Evolutionary conservation across 1,140 invertebrate genomes (phyloP), one percentile per base, ranked within the genome.

Genomic region (Telenomus remus): DNA sequence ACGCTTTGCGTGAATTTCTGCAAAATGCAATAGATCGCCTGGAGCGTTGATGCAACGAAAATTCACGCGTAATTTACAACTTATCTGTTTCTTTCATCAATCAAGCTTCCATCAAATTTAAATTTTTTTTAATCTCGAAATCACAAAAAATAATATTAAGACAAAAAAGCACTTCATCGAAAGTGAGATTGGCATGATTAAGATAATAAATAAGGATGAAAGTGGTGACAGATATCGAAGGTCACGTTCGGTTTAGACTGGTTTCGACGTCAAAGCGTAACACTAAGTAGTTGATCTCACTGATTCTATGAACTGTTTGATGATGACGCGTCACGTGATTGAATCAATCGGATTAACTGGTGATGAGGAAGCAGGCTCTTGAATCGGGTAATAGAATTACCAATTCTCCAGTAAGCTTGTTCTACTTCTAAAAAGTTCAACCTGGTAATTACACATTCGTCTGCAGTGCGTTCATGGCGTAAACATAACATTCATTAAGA

Each of bases 1-100:
- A 54, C 34, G 19, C 46, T 71, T 71, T 27, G 39, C 48, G 33
- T 34, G 54, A 53, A 59, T 59, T 72, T 64, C 60, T 53, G 59
- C 53, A 68, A 71, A 65, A 53, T 51, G 47, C 64, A 72, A 72
- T 75, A 53, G 59, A 78, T 75, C 44, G 71, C 57, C 54, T n/a
- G 12, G 39, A 65, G 65, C 76, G 16, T 46, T 70, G 42, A 74
- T 68, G 56, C 56, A 66, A 49, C 69, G 74, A 47, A 78, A 69
- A 60, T 74, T 34, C 42, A 56, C 49, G 66, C 54, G 53, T 75
- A 66, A 64, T 71, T 74, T 44, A 50, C 54, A 65, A 72, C 48
- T 68, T 48, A 71, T 70, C 51, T 53, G 46, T 16, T 61, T 46
- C 56, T 56, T 53, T 60, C 39, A 49, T 59, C 61, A 73, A 73